Base-by-base conservation (phyloP, 2,888 invertebrate species). In the Phengaris arion region DNA sequence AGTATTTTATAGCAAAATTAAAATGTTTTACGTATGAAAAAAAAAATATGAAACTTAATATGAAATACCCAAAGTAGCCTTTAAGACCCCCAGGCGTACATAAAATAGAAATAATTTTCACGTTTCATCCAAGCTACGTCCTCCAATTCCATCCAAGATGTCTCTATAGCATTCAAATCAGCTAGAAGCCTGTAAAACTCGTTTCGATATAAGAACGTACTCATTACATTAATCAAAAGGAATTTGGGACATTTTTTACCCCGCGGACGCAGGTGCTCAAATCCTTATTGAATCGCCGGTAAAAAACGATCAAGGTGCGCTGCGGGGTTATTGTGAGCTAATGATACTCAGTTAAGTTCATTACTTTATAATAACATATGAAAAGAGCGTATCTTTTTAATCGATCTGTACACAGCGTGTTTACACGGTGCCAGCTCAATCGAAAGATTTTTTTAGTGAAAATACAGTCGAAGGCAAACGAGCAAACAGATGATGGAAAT, bases 171-270 rank as follows among this genome's bases (percentile, higher is more conserved):
- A 13, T 64, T 64, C 35, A 35, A 64, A 35, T 45, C 35, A 64
- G 35, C 22, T 4, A 9, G 22, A 22, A 22, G 35, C 35, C 2
- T 35, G 4, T 35, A 35, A 35, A 12, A 13, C 64, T 10, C 10
- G 35, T 64, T 64, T 35, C 35, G 10, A 69, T n/a, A 69, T 35
- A 35, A 35, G 35, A 35, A 2, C 46, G 48, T 48, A 48, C n/a
- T 48, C 69, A 69, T 69, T 69, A 69, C 48, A 68, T 46, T 45
- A 68, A 68, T 69, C 15, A 69, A 48, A 48, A 48, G 48, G 72
- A 52, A 54, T 72, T 72, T 51, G 52, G 72, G 72, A 72, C 52
- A 52, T 72, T 72, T 72, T 72, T 72, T 72, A 70, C 72, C 54
- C 12, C 52, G 51, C 22, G 52, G 54, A 72, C 52, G 72, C 72